Conservation (phyloP, 2,888 invertebrate genomes). For the Anthophora plumipes region DNA sequence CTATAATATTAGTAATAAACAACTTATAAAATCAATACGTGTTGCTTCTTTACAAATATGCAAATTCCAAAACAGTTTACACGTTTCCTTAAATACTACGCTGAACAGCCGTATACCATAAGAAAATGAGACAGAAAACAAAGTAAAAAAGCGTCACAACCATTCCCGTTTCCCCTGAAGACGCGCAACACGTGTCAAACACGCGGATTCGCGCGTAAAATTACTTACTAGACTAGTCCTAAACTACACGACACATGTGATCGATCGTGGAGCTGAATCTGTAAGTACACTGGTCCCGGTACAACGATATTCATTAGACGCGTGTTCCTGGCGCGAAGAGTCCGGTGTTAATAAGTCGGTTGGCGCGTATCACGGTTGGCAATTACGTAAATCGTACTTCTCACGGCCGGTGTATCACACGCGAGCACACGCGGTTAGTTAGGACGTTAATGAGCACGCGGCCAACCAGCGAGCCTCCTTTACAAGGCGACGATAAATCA, state of each 20-base stretch:
- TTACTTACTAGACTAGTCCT: neutral
- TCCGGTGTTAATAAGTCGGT: conserved; percentile 47
- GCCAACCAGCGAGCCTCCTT: conserved; percentile 25
- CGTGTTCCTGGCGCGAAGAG: neutral
- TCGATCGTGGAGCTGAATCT: neutral
- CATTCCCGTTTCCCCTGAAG: neutral
- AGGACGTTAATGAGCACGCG: conserved; percentile 48
- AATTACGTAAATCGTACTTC: conserved; percentile 60
- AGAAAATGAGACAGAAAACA: neutral
- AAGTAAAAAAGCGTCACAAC: neutral
- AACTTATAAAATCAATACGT: too few species aligned
- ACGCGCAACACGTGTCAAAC: conserved; percentile 27
- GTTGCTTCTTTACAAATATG: too few species aligned
- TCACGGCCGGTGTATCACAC: neutral
- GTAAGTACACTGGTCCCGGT: neutral
- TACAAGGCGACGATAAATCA: conserved; percentile 58
- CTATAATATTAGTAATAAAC: too few species aligned
- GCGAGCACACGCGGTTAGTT: conserved; percentile 16
- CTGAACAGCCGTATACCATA: neutral
- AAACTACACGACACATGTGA: neutral
- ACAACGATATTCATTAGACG: conserved; percentile 20
- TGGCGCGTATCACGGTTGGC: conserved; percentile 54
- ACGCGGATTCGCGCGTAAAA: neutral
- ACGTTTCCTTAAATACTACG: neutral
- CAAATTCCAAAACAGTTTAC: too few species aligned